Evolutionary conservation across 2,113 vertebrate genomes (phyloP).

Genomic region (Xenus cinereus): DNA sequence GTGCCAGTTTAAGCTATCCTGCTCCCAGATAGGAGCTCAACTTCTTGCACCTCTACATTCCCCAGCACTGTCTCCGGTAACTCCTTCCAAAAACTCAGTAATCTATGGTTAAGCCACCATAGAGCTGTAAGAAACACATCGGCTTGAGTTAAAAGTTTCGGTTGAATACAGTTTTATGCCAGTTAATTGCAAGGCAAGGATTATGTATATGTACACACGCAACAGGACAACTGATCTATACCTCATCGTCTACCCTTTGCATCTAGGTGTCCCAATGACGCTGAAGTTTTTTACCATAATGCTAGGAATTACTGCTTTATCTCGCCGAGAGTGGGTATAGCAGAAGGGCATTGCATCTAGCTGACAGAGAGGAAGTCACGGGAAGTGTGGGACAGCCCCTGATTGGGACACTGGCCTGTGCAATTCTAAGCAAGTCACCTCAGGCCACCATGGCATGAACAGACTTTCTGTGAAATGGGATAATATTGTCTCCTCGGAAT

Average conservation of each 20-base stretch:
- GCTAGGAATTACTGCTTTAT: neutral
- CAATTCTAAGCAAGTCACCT: neutral
- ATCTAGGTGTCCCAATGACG: neutral
- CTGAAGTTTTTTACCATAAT: neutral
- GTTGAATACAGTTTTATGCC: neutral
- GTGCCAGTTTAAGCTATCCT: neutral
- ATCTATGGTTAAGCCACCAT: neutral
- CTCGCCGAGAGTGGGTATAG: neutral
- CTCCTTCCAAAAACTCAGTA: neutral
- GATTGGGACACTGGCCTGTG: neutral
- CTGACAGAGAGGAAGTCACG: neutral
- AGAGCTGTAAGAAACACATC: neutral
- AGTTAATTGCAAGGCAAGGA: neutral
- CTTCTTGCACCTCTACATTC: neutral
- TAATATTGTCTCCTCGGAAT: neutral
- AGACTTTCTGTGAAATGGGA: neutral
- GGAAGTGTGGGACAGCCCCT: neutral
- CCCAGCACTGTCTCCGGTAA: neutral
- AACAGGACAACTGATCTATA: neutral
- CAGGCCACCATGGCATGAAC: neutral
- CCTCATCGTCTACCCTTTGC: neutral
- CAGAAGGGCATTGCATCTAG: neutral
- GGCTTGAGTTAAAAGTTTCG: neutral
- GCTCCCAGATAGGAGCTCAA: neutral
- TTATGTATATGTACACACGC: fast-evolving